Evolutionary conservation across 1,140 invertebrate species (phyloP).

Genomic region (Trypoxylus dichotomus): DNA sequence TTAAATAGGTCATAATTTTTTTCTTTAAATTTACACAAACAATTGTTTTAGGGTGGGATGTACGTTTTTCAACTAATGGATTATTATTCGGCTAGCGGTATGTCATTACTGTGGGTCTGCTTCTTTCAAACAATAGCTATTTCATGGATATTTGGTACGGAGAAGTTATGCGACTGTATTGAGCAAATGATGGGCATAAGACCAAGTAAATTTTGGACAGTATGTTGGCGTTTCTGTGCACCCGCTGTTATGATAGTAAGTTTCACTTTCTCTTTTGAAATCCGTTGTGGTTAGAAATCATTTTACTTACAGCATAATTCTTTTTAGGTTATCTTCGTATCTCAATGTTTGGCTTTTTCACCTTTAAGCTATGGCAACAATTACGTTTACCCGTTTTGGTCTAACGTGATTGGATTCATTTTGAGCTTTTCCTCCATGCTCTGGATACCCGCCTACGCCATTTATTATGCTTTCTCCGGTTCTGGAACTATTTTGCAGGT

Average conservation of each 20-base stretch:
- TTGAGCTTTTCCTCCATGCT: slow-evolving; percentile 73
- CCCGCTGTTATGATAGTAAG: slow-evolving; percentile 65
- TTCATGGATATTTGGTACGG: slow-evolving; percentile 68
- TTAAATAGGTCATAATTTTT: no score
- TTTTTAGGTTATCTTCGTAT: slow-evolving; percentile 69
- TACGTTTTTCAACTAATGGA: slow-evolving; percentile 76
- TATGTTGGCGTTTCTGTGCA: slow-evolving; percentile 66
- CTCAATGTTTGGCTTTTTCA: slow-evolving; percentile 67
- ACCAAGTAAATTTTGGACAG: slow-evolving; percentile 62
- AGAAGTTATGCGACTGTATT: slow-evolving; percentile 65
- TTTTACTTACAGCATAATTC: neutral
- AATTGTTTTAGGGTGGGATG: slow-evolving; percentile 63
- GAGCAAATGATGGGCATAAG: slow-evolving; percentile 68
- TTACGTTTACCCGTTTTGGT: slow-evolving; percentile 78
- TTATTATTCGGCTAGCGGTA: slow-evolving; percentile 70
- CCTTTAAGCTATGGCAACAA: slow-evolving; percentile 64
- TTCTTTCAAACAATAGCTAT: slow-evolving; percentile 70
- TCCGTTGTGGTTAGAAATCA: neutral
- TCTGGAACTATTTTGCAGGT: slow-evolving; percentile 60
- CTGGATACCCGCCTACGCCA: slow-evolving; percentile 68
- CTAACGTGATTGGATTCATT: slow-evolving; percentile 69
- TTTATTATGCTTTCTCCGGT: slow-evolving; percentile 59
- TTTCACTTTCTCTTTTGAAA: slow-evolving; percentile 31
- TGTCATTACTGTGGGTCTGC: slow-evolving; percentile 68
- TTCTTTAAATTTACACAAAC: neutral